Evolutionary conservation across 2,113 vertebrate species (phyloP).

Genomic region (Xiphophorus hellerii): DNA sequence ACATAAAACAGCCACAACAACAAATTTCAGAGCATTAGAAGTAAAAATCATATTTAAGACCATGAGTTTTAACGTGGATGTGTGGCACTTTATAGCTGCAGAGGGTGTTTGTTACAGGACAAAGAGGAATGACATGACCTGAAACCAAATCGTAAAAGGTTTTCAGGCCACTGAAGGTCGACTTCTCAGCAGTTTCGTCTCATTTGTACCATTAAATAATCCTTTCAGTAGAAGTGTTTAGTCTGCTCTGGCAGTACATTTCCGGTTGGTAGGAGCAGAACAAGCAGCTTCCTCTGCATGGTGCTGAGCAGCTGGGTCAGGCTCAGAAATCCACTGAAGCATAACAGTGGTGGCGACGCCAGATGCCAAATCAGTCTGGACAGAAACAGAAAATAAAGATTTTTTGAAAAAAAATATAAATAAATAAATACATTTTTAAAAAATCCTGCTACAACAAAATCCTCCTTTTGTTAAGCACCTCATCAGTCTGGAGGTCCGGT

Average conservation of each 20-base stretch:
- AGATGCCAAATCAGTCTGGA: constrained; percentile 54
- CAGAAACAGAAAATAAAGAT: constrained; percentile 12
- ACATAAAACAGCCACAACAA: not conserved
- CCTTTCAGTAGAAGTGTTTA: constrained; percentile 21
- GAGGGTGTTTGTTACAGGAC: not conserved
- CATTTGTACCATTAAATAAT: constrained; percentile 26
- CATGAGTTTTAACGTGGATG: not conserved
- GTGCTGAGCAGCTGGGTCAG: constrained; percentile 56
- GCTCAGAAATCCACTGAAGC: constrained; percentile 30
- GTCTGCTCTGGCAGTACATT: not conserved
- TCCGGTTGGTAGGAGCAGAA: constrained; percentile 22
- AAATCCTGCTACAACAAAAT: not conserved
- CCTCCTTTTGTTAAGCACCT: constrained; percentile 12
- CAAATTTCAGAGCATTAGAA: not conserved
- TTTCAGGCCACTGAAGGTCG: not conserved
- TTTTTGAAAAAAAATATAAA: not conserved
- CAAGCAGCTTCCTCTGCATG: constrained; percentile 24
- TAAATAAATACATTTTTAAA: too few species aligned
- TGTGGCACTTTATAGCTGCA: not conserved
- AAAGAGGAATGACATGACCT: not conserved
- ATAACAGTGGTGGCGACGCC: constrained; percentile 32
- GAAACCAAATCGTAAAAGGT: not conserved
- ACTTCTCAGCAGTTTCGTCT: constrained; percentile 1
- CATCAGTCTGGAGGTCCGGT: not conserved
- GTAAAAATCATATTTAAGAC: not conserved